Evolutionary conservation across 2,113 vertebrate genomes (phyloP), one percentile per base, ranked within the genome.

Genomic region (Atractosteus spatula): DNA sequence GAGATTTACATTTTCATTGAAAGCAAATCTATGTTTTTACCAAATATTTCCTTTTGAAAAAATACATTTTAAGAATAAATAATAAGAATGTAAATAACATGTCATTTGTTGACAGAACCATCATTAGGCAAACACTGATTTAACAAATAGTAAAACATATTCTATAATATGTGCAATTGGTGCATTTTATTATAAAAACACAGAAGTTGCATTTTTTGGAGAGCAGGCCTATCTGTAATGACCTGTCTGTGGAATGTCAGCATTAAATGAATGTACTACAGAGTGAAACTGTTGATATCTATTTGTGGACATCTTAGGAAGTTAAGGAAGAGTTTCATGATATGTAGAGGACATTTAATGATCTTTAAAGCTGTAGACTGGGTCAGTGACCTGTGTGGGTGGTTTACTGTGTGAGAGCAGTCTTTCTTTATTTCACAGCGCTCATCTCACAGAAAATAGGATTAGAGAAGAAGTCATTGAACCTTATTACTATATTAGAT

Each of bases 131-230:
- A 29, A 29, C 29, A 29, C 29, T 29, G 29, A 29, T 29, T 29
- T 29, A 29, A 29, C 29, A 29, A 29, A 29, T 29, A 29, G 55
- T 6, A 89, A 86, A 91, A 92, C 90, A 86, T 89, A 85, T 89
- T 91, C 92, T 92, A 89, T 86, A 94, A 89, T 89, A 85, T 79
- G 80, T 92, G 82, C 92, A 92, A 92, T 93, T 92, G 90, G 89
- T 87, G 77, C 84, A 91, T 87, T 92, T 93, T 93, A 91, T 92
- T 91, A 89, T 87, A 91, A 90, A 29, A 91, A 85, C 88, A 86
- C 84, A 88, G 80, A 82, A 88, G 80, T 86, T 90, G 89, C 90
- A 91, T 91, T 92, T 92, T 93, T 91, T 87, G 89, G 68, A 1
- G 85, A 81, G 89, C 86, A 84, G 84, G 86, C 92, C 88, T 91